Percentiles rank a stretch among this genome's conserved stretches.
These are phyloP conservation scores for Drosophila vallismaia DNA, from an alignment of 2,888 invertebrate species.

Conservation along the genomic window DNA sequence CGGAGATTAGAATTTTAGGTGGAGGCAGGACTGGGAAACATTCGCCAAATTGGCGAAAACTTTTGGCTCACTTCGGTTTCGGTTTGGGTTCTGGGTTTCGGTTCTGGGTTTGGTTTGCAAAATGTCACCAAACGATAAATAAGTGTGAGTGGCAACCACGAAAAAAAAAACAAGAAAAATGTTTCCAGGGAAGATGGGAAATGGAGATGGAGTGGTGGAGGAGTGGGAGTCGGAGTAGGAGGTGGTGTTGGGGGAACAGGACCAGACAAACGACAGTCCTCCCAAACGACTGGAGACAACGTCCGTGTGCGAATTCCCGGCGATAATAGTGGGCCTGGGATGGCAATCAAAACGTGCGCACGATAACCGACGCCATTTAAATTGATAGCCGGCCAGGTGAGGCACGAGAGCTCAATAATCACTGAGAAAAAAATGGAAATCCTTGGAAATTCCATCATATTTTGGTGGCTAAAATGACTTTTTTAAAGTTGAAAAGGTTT, in stretches of 20 bases:
- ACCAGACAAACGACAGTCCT: slow-evolving; percentile 21
- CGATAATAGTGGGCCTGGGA: slow-evolving; percentile 67
- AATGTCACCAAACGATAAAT: slow-evolving; percentile 77
- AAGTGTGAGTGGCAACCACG: slow-evolving; percentile 40
- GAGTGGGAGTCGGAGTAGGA: neutral
- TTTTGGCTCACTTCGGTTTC: slow-evolving; percentile 49
- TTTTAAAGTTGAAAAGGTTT: too few species aligned
- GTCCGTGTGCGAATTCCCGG: slow-evolving; percentile 30
- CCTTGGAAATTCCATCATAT: too few species aligned
- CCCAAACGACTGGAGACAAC: slow-evolving; percentile 33
- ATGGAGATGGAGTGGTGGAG: neutral
- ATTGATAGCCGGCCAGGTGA: slow-evolving; percentile 75
- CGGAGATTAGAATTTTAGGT: slow-evolving; percentile 68
- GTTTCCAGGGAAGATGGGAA: neutral
- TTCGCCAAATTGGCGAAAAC: slow-evolving; percentile 70
- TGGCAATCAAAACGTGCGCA: slow-evolving; percentile 77
- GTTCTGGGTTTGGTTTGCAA: slow-evolving; percentile 43
- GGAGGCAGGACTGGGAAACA: slow-evolving; percentile 51
- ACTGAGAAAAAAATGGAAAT: neutral
- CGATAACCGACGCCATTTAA: slow-evolving; percentile 77
- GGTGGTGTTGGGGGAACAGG: neutral
- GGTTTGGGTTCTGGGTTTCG: slow-evolving; percentile 24
- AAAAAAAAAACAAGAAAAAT: neutral
- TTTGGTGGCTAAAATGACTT: too few species aligned
- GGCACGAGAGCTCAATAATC: slow-evolving; percentile 10